Evolutionary conservation across 2,888 invertebrate species (phyloP).

Genomic region (Drosophila pegasa): DNA sequence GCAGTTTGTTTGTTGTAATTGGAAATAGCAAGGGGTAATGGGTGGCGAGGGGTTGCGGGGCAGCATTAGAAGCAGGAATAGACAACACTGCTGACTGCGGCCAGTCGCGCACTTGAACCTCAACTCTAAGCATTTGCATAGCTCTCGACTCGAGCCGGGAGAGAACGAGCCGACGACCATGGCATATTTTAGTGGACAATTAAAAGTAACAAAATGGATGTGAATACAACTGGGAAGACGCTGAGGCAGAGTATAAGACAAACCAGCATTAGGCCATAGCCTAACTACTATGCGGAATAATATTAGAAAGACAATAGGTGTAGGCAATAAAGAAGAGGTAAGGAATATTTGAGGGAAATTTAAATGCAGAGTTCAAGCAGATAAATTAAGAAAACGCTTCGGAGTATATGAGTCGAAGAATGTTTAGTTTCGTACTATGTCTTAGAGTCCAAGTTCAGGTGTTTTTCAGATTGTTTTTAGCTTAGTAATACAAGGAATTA

Average conservation of each 20-base stretch:
- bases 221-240: constrained; percentile 1
- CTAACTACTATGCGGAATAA: background rate
- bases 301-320: background rate
- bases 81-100: constrained; percentile 36
- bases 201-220: constrained; percentile 50
- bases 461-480: background rate
- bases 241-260: background rate
- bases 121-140: constrained; percentile 66
- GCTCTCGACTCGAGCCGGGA: constrained; percentile 50
- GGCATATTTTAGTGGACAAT: constrained; percentile 63
- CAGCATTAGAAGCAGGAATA: background rate
- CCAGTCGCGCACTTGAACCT: constrained; percentile 54
- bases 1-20: constrained; percentile 52
- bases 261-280: background rate
- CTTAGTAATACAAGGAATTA: background rate
- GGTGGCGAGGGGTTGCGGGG: background rate
- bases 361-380: background rate
- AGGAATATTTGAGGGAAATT: background rate
- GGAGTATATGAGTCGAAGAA: background rate
- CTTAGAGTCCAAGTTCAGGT: background rate
- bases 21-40: constrained; percentile 3
- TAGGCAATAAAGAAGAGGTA: background rate
- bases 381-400: background rate
- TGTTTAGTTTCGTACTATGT: background rate
- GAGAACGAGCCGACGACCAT: constrained; percentile 8